Percentiles rank a stretch among this genome's conserved stretches.
phyloP scores from a whole-genome alignment of 2,113 vertebrate genomes.

The Clarias macrocephalus region DNA sequence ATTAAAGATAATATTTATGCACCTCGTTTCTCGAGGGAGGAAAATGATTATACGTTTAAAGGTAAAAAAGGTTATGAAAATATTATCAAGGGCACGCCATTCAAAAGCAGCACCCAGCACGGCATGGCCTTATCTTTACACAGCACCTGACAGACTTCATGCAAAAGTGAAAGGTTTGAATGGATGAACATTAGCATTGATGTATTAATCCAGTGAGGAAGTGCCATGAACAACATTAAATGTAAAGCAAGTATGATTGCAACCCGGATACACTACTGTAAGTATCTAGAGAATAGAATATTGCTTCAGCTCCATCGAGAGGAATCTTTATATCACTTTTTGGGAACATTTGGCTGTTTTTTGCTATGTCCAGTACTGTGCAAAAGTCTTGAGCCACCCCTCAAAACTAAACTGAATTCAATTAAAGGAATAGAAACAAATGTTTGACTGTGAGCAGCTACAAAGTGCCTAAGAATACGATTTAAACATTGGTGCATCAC shows the following conservation, averaged over 20 bases:
- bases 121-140: conserved; percentile 51
- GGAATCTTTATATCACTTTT: neutral
- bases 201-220: neutral
- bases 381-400: too few relatives aligned
- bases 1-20: conserved; percentile 49
- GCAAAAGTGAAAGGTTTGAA: conserved; percentile 18
- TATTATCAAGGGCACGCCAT: conserved; percentile 65
- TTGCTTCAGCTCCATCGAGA: neutral
- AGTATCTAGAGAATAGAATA: neutral
- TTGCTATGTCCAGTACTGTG: too few relatives aligned
- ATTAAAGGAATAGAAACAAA: too few relatives aligned
- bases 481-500: too few relatives aligned
- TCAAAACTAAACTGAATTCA: neutral
- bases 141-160: conserved; percentile 46
- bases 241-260: neutral
- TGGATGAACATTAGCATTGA: neutral
- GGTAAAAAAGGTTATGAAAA: conserved; percentile 64
- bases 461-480: too few relatives aligned
- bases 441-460: too few relatives aligned
- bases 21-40: conserved; percentile 39
- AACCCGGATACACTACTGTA: neutral
- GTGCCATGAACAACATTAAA: neutral
- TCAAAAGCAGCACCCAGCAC: conserved; percentile 49
- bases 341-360: neutral
- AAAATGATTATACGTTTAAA: conserved; percentile 44